Conservation (phyloP, 2,113 vertebrate species). For the Petrocephalus zakoni region DNA sequence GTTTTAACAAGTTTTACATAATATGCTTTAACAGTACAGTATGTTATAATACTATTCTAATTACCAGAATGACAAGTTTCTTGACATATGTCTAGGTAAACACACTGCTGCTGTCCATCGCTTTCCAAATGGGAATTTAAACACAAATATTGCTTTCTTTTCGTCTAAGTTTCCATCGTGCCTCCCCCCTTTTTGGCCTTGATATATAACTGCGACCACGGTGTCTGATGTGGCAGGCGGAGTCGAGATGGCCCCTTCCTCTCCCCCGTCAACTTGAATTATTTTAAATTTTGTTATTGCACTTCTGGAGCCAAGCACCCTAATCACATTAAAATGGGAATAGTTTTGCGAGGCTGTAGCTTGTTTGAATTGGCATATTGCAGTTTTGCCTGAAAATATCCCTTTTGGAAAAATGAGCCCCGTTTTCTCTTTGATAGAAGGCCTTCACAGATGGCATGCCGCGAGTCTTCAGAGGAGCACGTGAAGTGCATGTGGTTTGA, state of each 20-base stretch:
- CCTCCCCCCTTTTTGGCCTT: constrained; percentile 17
- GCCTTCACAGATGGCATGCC: neutral
- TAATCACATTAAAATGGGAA: constrained; percentile 18
- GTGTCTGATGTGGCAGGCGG: constrained; percentile 28
- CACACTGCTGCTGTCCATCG: constrained; percentile 36
- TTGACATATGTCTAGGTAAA: constrained; percentile 24
- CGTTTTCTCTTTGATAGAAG: constrained; percentile 3
- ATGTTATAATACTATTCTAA: constrained; percentile 21
- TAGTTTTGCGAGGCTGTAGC: constrained; percentile 10
- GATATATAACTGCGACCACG: constrained; percentile 1
- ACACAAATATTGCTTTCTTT: constrained; percentile 31
- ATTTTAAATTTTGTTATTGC: constrained; percentile 23
- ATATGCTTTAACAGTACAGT: constrained; percentile 1
- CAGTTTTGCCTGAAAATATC: constrained; percentile 15
- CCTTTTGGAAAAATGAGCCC: constrained; percentile 4
- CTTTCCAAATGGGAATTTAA: constrained; percentile 19
- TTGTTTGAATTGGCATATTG: constrained; percentile 24
- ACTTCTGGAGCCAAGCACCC: constrained; percentile 5
- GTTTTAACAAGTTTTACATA: constrained; percentile 23
- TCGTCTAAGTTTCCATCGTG: constrained; percentile 20
- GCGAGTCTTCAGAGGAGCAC: neutral
- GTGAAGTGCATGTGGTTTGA: constrained; percentile 3
- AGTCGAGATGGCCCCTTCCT: constrained; percentile 27
- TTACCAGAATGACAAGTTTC: constrained; percentile 36
- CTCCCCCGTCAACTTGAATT: constrained; percentile 25